phyloP scores from a whole-genome alignment of 2,888 invertebrate species.

The Mimas tiliae region DNA sequence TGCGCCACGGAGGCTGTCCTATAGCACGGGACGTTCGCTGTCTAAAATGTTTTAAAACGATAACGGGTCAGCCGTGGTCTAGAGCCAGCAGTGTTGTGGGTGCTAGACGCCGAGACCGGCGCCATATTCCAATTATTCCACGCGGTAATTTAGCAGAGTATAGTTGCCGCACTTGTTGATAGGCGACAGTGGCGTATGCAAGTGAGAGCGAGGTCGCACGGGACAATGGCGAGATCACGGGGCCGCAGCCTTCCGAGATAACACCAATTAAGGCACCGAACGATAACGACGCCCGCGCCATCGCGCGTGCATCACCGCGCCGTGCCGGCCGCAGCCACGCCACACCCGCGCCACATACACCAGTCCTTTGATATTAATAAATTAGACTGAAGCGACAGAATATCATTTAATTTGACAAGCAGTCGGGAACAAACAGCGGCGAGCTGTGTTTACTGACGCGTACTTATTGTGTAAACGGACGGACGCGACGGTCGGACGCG shows the following conservation, averaged over 20 bases:
- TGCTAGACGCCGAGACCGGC: too few relatives aligned
- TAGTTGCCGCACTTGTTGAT: too few relatives aligned
- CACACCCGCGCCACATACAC: neutral
- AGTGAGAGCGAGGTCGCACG: slow-evolving; percentile 25
- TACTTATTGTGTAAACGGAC: slow-evolving; percentile 8
- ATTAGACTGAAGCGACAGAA: slow-evolving; percentile 27
- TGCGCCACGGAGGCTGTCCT: too few relatives aligned
- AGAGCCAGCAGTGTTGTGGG: too few relatives aligned
- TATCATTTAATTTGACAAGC: slow-evolving; percentile 39
- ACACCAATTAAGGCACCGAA: slow-evolving; percentile 50
- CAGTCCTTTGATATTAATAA: neutral
- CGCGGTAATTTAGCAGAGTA: too few relatives aligned
- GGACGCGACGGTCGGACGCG: neutral
- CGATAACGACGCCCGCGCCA: slow-evolving; percentile 38
- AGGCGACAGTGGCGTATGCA: neutral
- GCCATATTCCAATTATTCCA: too few relatives aligned
- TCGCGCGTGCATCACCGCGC: too few relatives aligned
- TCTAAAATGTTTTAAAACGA: too few relatives aligned
- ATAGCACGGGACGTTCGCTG: too few relatives aligned
- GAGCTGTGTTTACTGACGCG: neutral
- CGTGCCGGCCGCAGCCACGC: neutral
- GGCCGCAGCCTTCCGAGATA: slow-evolving; percentile 37
- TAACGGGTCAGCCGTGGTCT: too few relatives aligned
- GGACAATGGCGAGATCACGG: slow-evolving; percentile 17
- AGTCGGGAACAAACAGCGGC: slow-evolving; percentile 23